These are phyloP conservation scores for Drosophila insularis DNA, from an alignment of 1,140 invertebrate species.

Conservation along the genomic window DNA sequence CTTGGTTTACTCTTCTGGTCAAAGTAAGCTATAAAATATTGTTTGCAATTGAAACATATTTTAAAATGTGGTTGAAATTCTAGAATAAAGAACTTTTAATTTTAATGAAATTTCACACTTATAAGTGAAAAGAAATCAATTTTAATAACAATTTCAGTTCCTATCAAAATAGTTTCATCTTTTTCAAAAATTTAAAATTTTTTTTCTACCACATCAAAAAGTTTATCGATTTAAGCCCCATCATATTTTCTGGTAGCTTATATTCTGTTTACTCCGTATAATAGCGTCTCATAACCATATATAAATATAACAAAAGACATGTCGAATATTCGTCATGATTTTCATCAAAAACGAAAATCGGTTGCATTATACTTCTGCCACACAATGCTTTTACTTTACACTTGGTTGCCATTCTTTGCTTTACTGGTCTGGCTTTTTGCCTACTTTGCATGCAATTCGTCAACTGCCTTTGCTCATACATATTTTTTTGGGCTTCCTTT, in stretches of 20 bases:
- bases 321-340: slow-evolving; percentile 7
- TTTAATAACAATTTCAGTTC: neutral
- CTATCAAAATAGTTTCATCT: too few species aligned
- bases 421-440: neutral
- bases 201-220: neutral
- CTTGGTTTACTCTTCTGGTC: neutral
- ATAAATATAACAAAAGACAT: neutral
- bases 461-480: slow-evolving; percentile 10
- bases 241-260: neutral
- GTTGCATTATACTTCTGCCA: neutral
- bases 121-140: too few species aligned
- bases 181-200: too few species aligned
- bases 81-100: neutral
- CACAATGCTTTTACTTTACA: neutral
- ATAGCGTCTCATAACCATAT: too few species aligned
- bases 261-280: neutral
- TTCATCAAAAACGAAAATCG: slow-evolving; percentile 4
- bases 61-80: neutral
- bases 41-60: neutral
- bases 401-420: neutral
- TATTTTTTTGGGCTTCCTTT: neutral
- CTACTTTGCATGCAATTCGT: slow-evolving; percentile 50
- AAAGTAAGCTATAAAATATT: neutral
- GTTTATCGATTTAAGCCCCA: neutral
- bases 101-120: neutral